These are phyloP conservation scores for Platynereis dumerilii DNA, from an alignment of 2,888 invertebrate species.

Conservation along the genomic window DNA sequence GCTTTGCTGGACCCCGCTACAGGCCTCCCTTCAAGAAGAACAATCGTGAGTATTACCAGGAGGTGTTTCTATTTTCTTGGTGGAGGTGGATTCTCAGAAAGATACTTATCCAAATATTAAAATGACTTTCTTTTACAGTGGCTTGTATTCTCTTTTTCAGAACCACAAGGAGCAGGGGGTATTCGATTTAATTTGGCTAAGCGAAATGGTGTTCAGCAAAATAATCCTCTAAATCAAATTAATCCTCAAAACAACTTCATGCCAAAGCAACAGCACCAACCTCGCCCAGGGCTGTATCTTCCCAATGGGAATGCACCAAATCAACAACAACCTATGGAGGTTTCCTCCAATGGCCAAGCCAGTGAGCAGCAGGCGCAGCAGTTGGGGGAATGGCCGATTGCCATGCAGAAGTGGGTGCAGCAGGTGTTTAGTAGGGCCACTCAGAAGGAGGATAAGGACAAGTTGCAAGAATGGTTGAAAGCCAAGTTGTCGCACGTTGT, in stretches of 20 bases:
- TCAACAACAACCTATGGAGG: conserved; percentile 4
- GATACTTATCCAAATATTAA: too few relatives aligned
- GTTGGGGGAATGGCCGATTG: conserved; percentile 77
- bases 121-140: too few relatives aligned
- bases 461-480: conserved; percentile 91
- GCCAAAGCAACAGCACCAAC: conserved; percentile 8
- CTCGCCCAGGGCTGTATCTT: not conserved
- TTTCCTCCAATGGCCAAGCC: not conserved
- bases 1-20: conserved; percentile 1
- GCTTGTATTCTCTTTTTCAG: too few relatives aligned
- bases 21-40: not conserved
- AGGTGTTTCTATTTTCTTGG: not conserved
- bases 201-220: conserved; percentile 63
- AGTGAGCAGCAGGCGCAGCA: conserved; percentile 67
- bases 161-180: conserved; percentile 51
- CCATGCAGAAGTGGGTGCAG: conserved; percentile 84
- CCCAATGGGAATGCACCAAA: not conserved
- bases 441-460: conserved; percentile 82
- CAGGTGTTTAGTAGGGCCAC: conserved; percentile 91
- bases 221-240: conserved; percentile 30
- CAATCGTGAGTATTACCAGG: too few relatives aligned
- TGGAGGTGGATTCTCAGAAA: conserved; percentile 41
- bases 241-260: conserved; percentile 9
- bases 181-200: conserved; percentile 60
- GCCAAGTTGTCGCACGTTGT: conserved; percentile 92